phyloP scores from a whole-genome alignment of 2,888 invertebrate species.

The Drosophila subsilvestris region DNA sequence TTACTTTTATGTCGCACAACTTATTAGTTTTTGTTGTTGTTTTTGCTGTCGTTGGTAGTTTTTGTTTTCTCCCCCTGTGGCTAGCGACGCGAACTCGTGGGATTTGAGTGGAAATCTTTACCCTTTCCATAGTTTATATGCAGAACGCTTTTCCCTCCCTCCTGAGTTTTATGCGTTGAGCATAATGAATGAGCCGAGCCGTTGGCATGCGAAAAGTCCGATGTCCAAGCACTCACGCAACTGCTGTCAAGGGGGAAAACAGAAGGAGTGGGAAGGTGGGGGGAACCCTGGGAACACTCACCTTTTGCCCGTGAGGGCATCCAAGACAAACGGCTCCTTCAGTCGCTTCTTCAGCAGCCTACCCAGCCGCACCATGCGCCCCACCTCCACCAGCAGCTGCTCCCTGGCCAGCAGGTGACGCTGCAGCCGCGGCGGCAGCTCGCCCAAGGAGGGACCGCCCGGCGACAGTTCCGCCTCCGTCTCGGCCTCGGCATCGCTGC shows the following conservation, averaged over 20 bases:
- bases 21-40: constrained; percentile 30
- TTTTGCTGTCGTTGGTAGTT: background rate
- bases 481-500: constrained; percentile 66
- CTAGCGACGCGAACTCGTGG: constrained; percentile 8
- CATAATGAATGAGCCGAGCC: constrained; percentile 35
- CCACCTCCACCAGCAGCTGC: constrained; percentile 88
- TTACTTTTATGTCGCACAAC: constrained; percentile 34
- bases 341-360: constrained; percentile 87
- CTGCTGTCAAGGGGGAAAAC: constrained; percentile 2
- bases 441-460: constrained; percentile 53
- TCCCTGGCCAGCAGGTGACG: constrained; percentile 87
- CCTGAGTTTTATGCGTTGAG: constrained; percentile 20
- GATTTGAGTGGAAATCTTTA: constrained; percentile 37
- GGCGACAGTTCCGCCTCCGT: constrained; percentile 53
- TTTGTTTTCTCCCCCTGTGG: constrained; percentile 11
- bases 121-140: constrained; percentile 26
- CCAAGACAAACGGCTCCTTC: constrained; percentile 86
- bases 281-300: constrained; percentile 50
- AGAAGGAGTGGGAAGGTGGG: background rate
- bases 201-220: background rate
- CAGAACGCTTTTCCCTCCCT: constrained; percentile 17
- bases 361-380: constrained; percentile 89
- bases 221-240: constrained; percentile 41
- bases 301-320: constrained; percentile 82
- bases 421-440: constrained; percentile 82